phyloP scores from a whole-genome alignment of 2,888 invertebrate genomes.

The Apantesis nais region DNA sequence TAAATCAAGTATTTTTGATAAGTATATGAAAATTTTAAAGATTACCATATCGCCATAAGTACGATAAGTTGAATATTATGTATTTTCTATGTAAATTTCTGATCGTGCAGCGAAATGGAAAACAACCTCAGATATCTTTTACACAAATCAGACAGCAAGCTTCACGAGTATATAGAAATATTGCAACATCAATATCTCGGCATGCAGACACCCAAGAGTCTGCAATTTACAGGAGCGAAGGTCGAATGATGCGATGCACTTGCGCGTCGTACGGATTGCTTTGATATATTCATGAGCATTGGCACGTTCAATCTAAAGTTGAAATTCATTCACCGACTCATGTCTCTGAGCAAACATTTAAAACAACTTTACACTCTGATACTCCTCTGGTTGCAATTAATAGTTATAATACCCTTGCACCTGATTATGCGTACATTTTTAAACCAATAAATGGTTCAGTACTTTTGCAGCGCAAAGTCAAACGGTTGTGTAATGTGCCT shows the following conservation, averaged over 20 bases:
- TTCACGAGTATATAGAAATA: slow-evolving; percentile 2
- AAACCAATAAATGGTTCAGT: slow-evolving; percentile 27
- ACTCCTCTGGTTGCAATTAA: slow-evolving; percentile 49
- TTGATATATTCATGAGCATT: slow-evolving; percentile 56
- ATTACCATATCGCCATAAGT: too few relatives aligned
- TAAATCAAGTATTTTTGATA: too few relatives aligned
- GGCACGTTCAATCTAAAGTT: slow-evolving; percentile 36
- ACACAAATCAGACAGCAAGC: slow-evolving; percentile 4
- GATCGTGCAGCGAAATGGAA: background rate
- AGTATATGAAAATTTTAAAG: too few relatives aligned
- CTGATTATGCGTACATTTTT: slow-evolving; percentile 9
- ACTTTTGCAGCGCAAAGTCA: slow-evolving; percentile 33
- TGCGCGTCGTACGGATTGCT: slow-evolving; percentile 45
- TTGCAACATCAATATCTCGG: slow-evolving; percentile 23
- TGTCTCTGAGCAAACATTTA: slow-evolving; percentile 13
- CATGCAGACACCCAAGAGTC: slow-evolving; percentile 29
- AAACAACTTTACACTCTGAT: slow-evolving; percentile 48
- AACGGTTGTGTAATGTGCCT: slow-evolving; percentile 31
- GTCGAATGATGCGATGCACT: slow-evolving; percentile 54
- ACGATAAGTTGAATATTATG: background rate
- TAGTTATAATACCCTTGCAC: slow-evolving; percentile 36
- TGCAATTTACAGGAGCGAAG: slow-evolving; percentile 44
- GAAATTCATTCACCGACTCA: slow-evolving; percentile 36
- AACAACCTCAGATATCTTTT: background rate
- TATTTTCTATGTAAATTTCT: background rate